Base-by-base conservation (phyloP, 2,113 vertebrate genomes). In the Archilochus colubris region DNA sequence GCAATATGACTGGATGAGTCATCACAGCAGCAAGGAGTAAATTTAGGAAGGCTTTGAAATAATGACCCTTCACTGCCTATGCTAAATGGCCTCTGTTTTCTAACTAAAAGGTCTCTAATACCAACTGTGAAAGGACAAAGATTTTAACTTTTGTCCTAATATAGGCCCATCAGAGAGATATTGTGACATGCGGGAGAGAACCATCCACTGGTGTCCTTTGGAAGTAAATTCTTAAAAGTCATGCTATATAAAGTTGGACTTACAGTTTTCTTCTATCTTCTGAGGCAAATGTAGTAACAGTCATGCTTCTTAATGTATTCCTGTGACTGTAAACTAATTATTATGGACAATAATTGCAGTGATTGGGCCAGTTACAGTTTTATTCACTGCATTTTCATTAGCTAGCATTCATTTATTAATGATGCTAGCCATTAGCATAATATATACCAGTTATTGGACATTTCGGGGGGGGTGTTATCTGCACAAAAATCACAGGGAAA, bases 1-100 rank as follows among this genome's bases (percentile, higher is more conserved):
- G 46, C 3, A 4, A 51, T 87, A 66, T 73, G 46, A 58, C 58
- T 66, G 44, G 13, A 44, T 96, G 91, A 94, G 64, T 94, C 86
- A 90, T 50, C 90, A 66, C 43, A 85, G 54, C 64, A 94, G 46
- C 70, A 87, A 93, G 43, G 66, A 76, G 74, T 95, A 93, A 94
- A 93, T 76, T 92, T 89, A 94, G 81, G 74, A 79, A 18, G 57
- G 43, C 30, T 94, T 73, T 87, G 38, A 93, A 95, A 63, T 67
- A 86, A 92, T 83, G 79, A 82, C n/a, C 77, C 36, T 69, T 75
- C 55, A 44, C 9, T 85, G 54, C 36, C 50, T 90, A 30, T 0
- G 0, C 33, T 94, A 88, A 86, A 46, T 46, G 38, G 8, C 36
- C n/a, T 67, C 30, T 86, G 36, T 74, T 90, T 87, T 74, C 33